Evolutionary conservation across 2,797 vertebrate genomes (phyloP), one percentile per base, ranked within the genome.

Genomic region (Carduelis carduelis): DNA sequence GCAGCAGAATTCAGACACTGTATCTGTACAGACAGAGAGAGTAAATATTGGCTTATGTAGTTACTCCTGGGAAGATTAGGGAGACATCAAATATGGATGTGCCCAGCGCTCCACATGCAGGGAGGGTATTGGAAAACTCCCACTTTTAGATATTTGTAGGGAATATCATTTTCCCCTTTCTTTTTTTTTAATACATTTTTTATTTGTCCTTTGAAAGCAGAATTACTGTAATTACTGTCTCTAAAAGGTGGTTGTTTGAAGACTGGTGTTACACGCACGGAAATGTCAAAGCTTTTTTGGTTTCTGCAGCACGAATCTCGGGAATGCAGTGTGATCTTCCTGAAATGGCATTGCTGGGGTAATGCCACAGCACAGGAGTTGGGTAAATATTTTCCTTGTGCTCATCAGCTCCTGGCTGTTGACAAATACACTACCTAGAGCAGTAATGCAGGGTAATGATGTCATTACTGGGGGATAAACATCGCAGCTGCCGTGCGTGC

Each of bases 71-170:
- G 90, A 89, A 94, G 74, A 96, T 76, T 71, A 96, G 66, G 79
- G 55, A 95, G 50, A 94, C 86, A 84, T 97, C 91, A 96, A 95
- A 96, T 76, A 69, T 11, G 70, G 56, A 90, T 80, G 74, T 84
- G 43, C 83, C 82, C 10, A 44, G 64, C 0, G 2, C 84, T 79
- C 43, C 1, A 1, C 35, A 23, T 0, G 0, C 39, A 30, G 44
- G 8, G n/a, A 64, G n/a, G 50, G 56, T 30, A 57, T 28, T 32
- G 23, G 53, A 91, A 83, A 91, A 70, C 37, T 61, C 85, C 74
- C 60, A 82, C 44, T 63, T 89, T 70, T 44, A 56, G 59, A 19
- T 44, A 30, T 70, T 87, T 44, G 20, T 3, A 5, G 37, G 55
- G 5, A 88, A 72, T 65, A 71, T 30, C 0, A 0, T 11, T 68